Conservation (phyloP, 2,888 invertebrate genomes). For the Reticulitermes lucifugus region DNA sequence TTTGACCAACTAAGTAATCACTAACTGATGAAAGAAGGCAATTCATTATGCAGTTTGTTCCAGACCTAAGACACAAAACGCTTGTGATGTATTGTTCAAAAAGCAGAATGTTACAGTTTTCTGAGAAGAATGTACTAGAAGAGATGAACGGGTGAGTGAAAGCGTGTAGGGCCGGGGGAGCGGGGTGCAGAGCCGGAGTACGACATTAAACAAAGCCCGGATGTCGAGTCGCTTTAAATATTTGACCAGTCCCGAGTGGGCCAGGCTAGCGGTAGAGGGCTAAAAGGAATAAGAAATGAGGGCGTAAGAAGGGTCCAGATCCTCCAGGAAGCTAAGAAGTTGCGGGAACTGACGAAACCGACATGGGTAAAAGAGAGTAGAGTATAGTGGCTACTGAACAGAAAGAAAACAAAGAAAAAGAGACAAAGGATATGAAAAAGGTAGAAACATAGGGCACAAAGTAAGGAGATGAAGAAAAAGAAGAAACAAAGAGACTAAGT, state of each 20-base stretch:
- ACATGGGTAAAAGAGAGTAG: no score
- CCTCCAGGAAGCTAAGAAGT: neutral
- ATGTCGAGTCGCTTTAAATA: constrained; percentile 41
- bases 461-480: no score
- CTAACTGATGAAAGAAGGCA: no score
- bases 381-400: no score
- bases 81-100: neutral
- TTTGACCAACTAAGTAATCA: no score
- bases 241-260: constrained; percentile 38
- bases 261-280: neutral
- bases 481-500: no score
- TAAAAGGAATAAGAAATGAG: constrained; percentile 42
- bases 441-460: no score
- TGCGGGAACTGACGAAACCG: neutral
- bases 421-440: no score
- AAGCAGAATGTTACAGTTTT: neutral
- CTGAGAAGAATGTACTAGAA: neutral
- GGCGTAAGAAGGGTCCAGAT: neutral
- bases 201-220: constrained; percentile 27
- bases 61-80: neutral
- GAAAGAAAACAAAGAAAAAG: no score
- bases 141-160: neutral
- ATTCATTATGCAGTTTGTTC: no score
- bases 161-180: neutral
- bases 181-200: neutral